Base-by-base conservation (phyloP, 2,113 vertebrate genomes). In the Archocentrus centrarchus region DNA sequence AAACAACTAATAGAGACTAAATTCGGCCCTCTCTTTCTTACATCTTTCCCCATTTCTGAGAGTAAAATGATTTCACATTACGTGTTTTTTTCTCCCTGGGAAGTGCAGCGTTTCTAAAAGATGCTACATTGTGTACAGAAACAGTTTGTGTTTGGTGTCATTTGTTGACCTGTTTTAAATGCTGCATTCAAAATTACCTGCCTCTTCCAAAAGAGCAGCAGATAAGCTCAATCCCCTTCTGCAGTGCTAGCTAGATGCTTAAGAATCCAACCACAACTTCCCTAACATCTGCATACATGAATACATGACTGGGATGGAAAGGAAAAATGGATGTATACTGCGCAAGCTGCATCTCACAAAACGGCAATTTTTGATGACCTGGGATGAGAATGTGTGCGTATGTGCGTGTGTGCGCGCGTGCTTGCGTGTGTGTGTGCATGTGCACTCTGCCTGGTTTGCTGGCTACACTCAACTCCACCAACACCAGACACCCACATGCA, bases 391-490 rank as follows among this genome's bases (percentile, higher is more conserved):
- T 39, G 37, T 9, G 37, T 39, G 37, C 2, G 37, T 39, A 8
- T 37, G 37, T 37, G 8, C 2, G 37, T 37, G 37, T 8, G 7
- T 35, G 32, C 6, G 32, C 1, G 35, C 7, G 35, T 35, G 35
- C 6, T 1, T 35, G 35, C 6, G 35, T 35, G 35, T 37, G 37
- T 37, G 37, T 9, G 37, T 39, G 9, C 2, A 8, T 39, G 37
- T 10, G 37, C 3, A 11, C 39, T 41, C 11, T 13, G 3, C 41
- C 41, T 7, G 30, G 47, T 63, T 84, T 83, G 63, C 81, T 82
- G 79, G 24, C 6, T 3, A 63, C 39, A 58, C 75, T 84, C 70
- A 84, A 84, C 58, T 80, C 44, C 82, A 24, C 63, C 64, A 20
- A 35, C 32, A 7, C 11, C 35, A 27, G 14, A 84, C 24, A 20